Evolutionary conservation across 2,797 vertebrate species (phyloP).

Genomic region (Tympanoctomys barrerae): DNA sequence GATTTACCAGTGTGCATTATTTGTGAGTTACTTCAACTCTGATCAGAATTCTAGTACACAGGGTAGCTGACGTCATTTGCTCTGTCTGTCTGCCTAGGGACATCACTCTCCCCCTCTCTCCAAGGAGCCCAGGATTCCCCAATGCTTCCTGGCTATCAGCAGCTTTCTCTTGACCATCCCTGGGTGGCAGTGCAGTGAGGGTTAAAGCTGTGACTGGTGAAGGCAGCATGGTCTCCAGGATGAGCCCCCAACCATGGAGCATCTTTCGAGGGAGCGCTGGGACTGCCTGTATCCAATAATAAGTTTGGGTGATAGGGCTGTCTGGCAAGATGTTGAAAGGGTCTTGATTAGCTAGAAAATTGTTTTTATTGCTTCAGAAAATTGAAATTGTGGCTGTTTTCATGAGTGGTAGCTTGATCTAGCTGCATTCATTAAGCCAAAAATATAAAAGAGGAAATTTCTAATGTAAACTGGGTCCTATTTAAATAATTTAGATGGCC

Average conservation of each 20-base stretch:
- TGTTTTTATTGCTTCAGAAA: not conserved
- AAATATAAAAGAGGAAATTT: not conserved
- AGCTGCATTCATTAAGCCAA: constrained; percentile 15
- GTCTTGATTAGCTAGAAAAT: not conserved
- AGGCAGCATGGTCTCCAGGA: not conserved
- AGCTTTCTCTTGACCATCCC: constrained; percentile 46
- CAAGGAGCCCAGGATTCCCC: constrained; percentile 10
- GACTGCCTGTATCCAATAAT: not conserved
- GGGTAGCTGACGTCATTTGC: constrained; percentile 58
- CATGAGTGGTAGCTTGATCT: not conserved
- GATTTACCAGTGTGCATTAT: constrained; percentile 40
- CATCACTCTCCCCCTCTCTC: constrained; percentile 36
- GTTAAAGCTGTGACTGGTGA: constrained; percentile 11
- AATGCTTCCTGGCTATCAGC: constrained; percentile 13
- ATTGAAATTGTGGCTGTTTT: not conserved
- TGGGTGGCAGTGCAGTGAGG: constrained; percentile 39
- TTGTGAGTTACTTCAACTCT: constrained; percentile 60
- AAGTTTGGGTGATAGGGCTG: not conserved
- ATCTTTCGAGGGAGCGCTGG: not conserved
- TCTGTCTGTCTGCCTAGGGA: constrained; percentile 38
- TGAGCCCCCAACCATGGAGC: not conserved
- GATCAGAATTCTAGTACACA: constrained; percentile 62
- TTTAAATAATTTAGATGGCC: not conserved
- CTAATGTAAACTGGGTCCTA: not conserved
- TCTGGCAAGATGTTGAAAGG: not conserved